phyloP scores from a whole-genome alignment of 1,140 invertebrate species.

The Diploscapter pachys region DNA sequence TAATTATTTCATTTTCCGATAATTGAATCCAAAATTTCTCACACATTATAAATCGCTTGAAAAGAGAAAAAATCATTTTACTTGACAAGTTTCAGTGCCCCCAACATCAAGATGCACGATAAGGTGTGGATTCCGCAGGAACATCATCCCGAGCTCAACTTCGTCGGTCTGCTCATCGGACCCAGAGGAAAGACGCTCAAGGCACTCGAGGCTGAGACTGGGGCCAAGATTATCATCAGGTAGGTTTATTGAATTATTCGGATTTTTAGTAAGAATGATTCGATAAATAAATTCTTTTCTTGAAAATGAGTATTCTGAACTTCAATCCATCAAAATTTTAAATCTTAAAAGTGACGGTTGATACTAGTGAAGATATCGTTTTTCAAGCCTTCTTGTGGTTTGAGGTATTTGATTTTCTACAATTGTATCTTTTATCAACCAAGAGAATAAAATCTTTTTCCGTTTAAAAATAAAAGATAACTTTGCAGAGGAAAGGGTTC shows the following conservation, averaged over 20 bases:
- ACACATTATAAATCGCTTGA: neutral
- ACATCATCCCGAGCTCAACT: constrained; percentile 98
- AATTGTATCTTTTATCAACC: neutral
- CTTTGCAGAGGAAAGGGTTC: constrained; percentile 84
- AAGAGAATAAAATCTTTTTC: neutral
- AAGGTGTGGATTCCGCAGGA: constrained; percentile 99
- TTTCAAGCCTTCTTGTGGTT: too few species aligned
- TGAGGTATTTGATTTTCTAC: too few species aligned
- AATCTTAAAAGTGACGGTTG: too few species aligned
- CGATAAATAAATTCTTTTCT: too few species aligned
- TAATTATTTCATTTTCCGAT: neutral
- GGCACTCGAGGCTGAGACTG: constrained; percentile 73
- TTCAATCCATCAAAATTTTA: too few species aligned
- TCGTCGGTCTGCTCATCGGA: constrained; percentile 96
- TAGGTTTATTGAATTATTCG: neutral
- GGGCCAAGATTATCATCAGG: constrained; percentile 95
- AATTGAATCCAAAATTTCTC: neutral
- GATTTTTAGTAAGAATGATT: neutral
- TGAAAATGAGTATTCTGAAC: too few species aligned
- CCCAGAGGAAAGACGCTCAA: constrained; percentile 99
- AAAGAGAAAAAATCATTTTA: neutral
- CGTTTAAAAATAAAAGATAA: neutral
- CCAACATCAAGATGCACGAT: constrained; percentile 88
- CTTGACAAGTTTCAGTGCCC: constrained; percentile 72
- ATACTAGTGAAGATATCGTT: too few species aligned